Evolutionary conservation across 2,797 vertebrate species (phyloP), one percentile per base, ranked within the genome.

Genomic region (Hyperoplus lanceolatus): DNA sequence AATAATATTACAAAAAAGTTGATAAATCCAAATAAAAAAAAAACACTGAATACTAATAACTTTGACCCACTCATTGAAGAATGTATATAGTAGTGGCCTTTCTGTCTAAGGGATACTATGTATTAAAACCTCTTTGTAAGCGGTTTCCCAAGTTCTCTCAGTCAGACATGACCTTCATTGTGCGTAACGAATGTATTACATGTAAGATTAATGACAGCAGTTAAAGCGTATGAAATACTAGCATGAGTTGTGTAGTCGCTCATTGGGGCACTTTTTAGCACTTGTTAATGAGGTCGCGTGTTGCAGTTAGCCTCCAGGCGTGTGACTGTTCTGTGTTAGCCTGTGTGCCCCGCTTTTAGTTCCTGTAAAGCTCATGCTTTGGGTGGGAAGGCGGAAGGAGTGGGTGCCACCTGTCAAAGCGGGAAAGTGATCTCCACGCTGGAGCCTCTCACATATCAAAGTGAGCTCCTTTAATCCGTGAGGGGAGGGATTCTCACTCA

Each of bases 391-490:
- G 74, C 38, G 10, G 73, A 46, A 15, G 60, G 48, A 70, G 72
- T 4, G 48, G 69, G 70, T 79, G 70, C 61, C 80, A 61, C 58
- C 77, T 91, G 85, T 90, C 82, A 83, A 8, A 72, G 81, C 2
- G 62, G 43, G 59, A 83, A 80, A 81, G 54, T 66, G 71, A 88
- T 87, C 79, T 74, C 64, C 7, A n/a, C n/a, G 36, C 55, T 45
- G 15, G 51, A 74, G 59, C 54, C 49, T 73, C 84, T 82, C 79
- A 73, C 62, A 77, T 92, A 62, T 81, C 83, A 87, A 70, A 86
- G 79, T 57, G 46, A 61, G 29, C 16, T 58, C 29, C 50, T 43
- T 54, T 49, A 63, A 77, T 58, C 49, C 42, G 12, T 29, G n/a
- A 53, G 75, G 62, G 39, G 58, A 60, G 41, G 0, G 21, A 70